A percentile compares a stretch with the other conserved stretches of the same genome.
These are phyloP conservation scores for Acromyrmex heyeri DNA, from an alignment of 1,140 invertebrate species.

Conservation along the genomic window DNA sequence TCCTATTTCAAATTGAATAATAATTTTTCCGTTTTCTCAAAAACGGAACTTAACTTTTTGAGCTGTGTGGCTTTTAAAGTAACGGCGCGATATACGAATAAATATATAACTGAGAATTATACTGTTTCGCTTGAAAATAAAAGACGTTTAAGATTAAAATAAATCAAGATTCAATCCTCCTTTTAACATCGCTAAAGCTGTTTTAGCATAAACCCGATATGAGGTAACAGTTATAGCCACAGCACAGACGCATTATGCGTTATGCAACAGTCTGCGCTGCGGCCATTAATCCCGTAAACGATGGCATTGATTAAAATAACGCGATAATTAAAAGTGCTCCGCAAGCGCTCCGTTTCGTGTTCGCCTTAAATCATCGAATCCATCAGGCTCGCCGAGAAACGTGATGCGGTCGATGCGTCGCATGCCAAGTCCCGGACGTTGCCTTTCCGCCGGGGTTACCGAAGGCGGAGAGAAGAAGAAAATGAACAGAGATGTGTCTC, in stretches of 20 bases:
- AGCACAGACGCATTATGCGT: too few species aligned
- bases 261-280: too few species aligned
- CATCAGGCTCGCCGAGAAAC: conserved; percentile 2
- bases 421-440: conserved; percentile 34
- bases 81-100: not conserved
- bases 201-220: not conserved
- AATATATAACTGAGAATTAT: not conserved
- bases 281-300: not conserved
- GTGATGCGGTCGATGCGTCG: not conserved
- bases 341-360: not conserved
- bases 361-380: conserved; percentile 46
- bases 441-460: conserved; percentile 3
- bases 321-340: conserved; percentile 44
- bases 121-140: not conserved
- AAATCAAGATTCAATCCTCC: not conserved
- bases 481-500: conserved; percentile 59
- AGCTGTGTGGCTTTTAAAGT: too few species aligned
- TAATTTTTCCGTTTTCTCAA: too few species aligned
- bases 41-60: too few species aligned
- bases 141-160: not conserved
- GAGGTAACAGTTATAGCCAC: not conserved
- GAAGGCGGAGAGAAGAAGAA: not conserved
- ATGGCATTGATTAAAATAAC: not conserved
- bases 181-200: not conserved
- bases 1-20: too few species aligned